Base-by-base conservation (phyloP, 2,888 invertebrate genomes). In the Dichetophora obliterata region DNA sequence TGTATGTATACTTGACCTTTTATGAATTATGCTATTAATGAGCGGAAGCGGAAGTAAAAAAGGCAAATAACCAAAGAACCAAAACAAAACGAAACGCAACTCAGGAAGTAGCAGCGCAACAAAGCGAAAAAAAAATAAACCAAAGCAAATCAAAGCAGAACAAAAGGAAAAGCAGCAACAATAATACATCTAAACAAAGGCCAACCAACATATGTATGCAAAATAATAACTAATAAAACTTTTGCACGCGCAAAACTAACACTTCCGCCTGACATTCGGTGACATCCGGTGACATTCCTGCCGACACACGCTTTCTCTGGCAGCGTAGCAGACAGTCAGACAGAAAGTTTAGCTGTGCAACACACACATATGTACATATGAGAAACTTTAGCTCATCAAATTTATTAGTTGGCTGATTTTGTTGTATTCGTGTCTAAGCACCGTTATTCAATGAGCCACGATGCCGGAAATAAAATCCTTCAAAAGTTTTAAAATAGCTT, bases 251-350 rank as follows among this genome's bases (percentile, higher is more conserved):
- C 27, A 69, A 27, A 52, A 50, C 27, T 52, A 69, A 69, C 24
- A 69, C 52, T 69, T 69, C 69, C 69, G 37, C 6, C 37, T 37
- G 37, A 3, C 6, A 37, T 37, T 37, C 37, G 50, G 69, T 69
- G 70, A 70, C 70, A 37, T 70, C 57, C 70, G 70, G 70, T 70
- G 70, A 22, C 57, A 69, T 34, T 70, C 31, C 43, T 68, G 24
- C 22, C 27, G 37, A 43, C 66, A 37, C 8, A 8, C 27, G 19
- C 34, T 6, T 37, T 24, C 34, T 16, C 2, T 34, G 16, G 34
- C 14, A 8, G n/a, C 24, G 5, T 1, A 1, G 1, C 6, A 37
- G 31, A 31, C 52, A 19, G n/a, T 57, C 9, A 57, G 11, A 54
- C 54, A 19, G 19, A 34, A 37, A 70, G n/a, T 52, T 24, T 5